Conservation (phyloP, 2,113 vertebrate genomes). For the Elanus axillaris region DNA sequence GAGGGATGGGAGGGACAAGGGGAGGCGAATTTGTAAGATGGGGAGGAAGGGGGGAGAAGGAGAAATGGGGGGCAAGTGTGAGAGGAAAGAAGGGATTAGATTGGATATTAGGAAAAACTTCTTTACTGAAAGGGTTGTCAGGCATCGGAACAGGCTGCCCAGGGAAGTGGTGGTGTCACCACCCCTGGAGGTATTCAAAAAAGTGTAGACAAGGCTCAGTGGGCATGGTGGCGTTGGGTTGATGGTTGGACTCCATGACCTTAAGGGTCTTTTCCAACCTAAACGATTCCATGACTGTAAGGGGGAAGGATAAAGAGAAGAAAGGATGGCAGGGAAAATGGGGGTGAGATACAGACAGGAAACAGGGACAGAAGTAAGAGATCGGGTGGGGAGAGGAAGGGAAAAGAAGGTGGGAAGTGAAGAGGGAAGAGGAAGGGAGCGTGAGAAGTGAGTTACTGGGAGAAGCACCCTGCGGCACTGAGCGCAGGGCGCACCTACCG, state of each 20-base stretch:
- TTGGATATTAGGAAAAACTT: no score
- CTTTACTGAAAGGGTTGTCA: no score
- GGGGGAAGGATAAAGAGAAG: neutral
- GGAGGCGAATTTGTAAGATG: neutral
- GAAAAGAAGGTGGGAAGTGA: neutral
- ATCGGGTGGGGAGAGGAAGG: neutral
- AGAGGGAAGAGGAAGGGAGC: no score
- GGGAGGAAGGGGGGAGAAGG: neutral
- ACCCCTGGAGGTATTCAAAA: no score
- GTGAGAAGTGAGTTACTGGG: no score
- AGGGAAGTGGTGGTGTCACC: no score
- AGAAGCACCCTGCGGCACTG: neutral
- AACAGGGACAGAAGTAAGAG: neutral
- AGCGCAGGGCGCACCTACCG: neutral
- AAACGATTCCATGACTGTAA: neutral
- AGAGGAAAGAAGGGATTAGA: neutral
- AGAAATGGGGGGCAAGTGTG: neutral
- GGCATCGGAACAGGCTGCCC: no score
- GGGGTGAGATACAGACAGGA: neutral
- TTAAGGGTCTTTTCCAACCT: no score
- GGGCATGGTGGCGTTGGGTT: no score
- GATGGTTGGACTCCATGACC: no score
- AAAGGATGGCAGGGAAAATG: neutral
- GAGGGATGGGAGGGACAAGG: neutral
- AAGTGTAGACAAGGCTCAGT: no score